These are phyloP conservation scores for Monoplex corrugatus DNA, from an alignment of 2,888 invertebrate genomes.

Conservation along the genomic window DNA sequence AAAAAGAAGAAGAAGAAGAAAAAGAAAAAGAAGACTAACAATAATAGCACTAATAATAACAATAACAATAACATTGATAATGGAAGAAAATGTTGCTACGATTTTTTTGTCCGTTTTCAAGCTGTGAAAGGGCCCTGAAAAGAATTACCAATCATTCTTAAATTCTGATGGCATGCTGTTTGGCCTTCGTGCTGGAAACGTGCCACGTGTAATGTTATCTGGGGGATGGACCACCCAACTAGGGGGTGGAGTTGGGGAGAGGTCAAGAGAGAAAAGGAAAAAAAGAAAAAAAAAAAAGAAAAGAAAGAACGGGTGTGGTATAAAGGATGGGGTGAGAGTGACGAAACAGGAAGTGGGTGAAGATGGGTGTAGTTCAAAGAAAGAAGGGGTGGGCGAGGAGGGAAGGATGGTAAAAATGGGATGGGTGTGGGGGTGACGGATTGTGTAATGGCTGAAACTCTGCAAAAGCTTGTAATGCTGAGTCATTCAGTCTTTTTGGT, in stretches of 20 bases:
- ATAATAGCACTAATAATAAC: too few species aligned
- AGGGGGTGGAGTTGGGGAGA: neutral
- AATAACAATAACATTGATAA: too few species aligned
- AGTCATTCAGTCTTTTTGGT: neutral
- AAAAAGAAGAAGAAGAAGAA: too few species aligned
- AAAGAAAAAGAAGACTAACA: too few species aligned
- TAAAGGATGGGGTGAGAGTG: neutral
- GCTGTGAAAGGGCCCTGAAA: neutral
- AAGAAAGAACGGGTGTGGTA: neutral
- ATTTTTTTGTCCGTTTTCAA: neutral
- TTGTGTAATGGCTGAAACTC: neutral
- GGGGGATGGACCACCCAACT: neutral
- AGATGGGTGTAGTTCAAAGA: too few species aligned
- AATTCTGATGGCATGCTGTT: neutral
- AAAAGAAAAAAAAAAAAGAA: neutral
- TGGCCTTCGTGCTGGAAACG: neutral
- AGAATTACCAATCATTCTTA: neutral
- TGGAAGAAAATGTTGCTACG: too few species aligned
- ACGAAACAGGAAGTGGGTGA: too few species aligned
- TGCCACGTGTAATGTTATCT: neutral
- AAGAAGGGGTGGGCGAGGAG: neutral
- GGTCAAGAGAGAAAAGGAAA: neutral
- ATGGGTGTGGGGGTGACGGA: neutral
- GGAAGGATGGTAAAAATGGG: neutral
- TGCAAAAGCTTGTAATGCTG: neutral